Evolutionary conservation across 1,140 invertebrate genomes (phyloP), one percentile per base, ranked within the genome.

Genomic region (Temnothorax nylanderi): DNA sequence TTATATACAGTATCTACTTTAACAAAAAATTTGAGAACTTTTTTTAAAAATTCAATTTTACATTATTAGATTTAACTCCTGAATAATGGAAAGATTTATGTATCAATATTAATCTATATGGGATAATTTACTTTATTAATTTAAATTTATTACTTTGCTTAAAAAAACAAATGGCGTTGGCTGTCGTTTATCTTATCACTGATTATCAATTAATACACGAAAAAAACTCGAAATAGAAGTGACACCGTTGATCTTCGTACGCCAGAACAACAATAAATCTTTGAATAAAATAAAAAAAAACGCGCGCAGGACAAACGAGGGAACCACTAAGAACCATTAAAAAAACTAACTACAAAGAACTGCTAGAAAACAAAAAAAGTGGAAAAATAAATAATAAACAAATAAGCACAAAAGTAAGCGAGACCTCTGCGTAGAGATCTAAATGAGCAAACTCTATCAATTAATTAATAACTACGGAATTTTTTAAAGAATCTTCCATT

Each of bases 191-290:
- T 47, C 11, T 16, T 51, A 65, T 80, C 47, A 82, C 18, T 54
- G 11, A 82, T 82, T 82, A 72, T 58, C 13, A 81, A 81, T 56
- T 49, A 58, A 81, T 72, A 58, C 11, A 72, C 11, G 7, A 51
- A 2, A 54, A 18, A 7, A 82, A 69, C 49, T 87, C 32, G 13
- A 64, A 65, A 60, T 51, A 65, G 41, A 75, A 58, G 47, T 72
- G 62, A 82, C 49, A 54, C 84, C 88, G 84, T 89, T 93, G 91
- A 93, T 90, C 87, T 92, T 93, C 87, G 88, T 93, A 89, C 87
- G 77, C 87, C 76, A 88, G 75, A 80, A 69, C 85, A 60, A 87
- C 37, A 88, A 44, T 58, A 87, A 65, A 18, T 56, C 21, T 47
- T 80, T 67, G 32, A 72, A 41, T 47, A 18, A 78, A 74, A 75